A percentile compares a stretch with the other conserved stretches of the same genome.
Conservation (phyloP, 2,888 invertebrate genomes). For the Agrochola macilenta region DNA sequence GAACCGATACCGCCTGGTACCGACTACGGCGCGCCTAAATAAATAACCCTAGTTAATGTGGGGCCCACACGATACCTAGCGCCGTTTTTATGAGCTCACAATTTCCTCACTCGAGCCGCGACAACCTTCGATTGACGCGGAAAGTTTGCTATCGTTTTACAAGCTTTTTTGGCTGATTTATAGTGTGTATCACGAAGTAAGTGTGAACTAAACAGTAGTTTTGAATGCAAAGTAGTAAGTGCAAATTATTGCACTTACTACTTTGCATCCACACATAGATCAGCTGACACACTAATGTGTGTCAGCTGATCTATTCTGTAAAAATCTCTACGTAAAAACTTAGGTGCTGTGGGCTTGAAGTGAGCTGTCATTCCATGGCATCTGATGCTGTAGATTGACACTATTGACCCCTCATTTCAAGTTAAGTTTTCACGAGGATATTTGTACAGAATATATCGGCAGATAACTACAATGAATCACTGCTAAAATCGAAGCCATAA, state of each 20-base stretch:
- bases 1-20: constrained; percentile 69
- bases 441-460: background rate
- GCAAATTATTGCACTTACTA: background rate
- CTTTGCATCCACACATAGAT: too few species aligned
- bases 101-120: constrained; percentile 76
- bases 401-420: background rate
- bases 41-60: constrained; percentile 88
- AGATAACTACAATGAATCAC: background rate
- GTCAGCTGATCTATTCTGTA: background rate
- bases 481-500: background rate
- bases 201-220: constrained; percentile 1
- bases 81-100: constrained; percentile 82
- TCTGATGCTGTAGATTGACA: background rate
- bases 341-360: too few species aligned
- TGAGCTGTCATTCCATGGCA: too few species aligned
- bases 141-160: constrained; percentile 42
- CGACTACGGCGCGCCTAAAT: constrained; percentile 83
- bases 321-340: background rate
- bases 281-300: too few species aligned
- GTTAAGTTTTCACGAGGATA: background rate
- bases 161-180: constrained; percentile 37
- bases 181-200: constrained; percentile 20
- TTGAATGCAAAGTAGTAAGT: constrained; percentile 24
- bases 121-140: constrained; percentile 65
- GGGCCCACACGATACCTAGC: constrained; percentile 79